Conservation (phyloP, 2,113 vertebrate genomes). For the Dipodomys spectabilis region DNA sequence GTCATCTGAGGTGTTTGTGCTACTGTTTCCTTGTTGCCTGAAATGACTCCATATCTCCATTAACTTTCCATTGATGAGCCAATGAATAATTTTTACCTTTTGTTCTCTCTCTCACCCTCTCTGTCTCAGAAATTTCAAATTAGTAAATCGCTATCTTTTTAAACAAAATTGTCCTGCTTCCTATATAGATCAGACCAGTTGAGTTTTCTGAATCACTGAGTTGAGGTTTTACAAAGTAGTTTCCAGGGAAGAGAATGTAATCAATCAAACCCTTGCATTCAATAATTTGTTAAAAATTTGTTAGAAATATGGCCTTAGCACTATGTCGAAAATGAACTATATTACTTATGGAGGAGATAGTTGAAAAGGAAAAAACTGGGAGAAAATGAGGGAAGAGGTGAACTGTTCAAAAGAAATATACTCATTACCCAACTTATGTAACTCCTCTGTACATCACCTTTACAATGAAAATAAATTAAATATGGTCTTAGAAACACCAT, state of each 20-base stretch:
- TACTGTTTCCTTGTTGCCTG: slow-evolving; percentile 76
- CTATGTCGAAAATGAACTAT: too few relatives aligned
- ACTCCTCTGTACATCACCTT: too few relatives aligned
- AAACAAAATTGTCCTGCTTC: slow-evolving; percentile 66
- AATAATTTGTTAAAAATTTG: neutral
- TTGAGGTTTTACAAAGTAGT: slow-evolving; percentile 66
- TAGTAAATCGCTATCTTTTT: slow-evolving; percentile 68
- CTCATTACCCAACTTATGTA: too few relatives aligned
- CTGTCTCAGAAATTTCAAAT: slow-evolving; percentile 49
- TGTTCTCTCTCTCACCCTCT: neutral
- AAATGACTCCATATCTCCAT: slow-evolving; percentile 66
- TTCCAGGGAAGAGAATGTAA: neutral
- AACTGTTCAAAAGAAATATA: too few relatives aligned
- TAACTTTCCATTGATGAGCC: slow-evolving; percentile 62
- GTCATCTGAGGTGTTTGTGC: slow-evolving; percentile 65
- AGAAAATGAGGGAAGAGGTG: too few relatives aligned
- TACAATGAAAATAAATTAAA: too few relatives aligned
- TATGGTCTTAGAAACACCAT: too few relatives aligned
- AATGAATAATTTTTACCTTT: slow-evolving; percentile 84
- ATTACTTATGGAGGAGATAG: too few relatives aligned
- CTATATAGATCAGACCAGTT: slow-evolving; percentile 62
- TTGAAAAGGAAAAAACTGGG: too few relatives aligned
- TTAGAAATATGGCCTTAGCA: too few relatives aligned
- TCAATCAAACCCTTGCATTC: too few relatives aligned
- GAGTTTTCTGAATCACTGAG: slow-evolving; percentile 52